Evolutionary conservation across 2,113 vertebrate genomes (phyloP).

Genomic region (Agapornis roseicollis): DNA sequence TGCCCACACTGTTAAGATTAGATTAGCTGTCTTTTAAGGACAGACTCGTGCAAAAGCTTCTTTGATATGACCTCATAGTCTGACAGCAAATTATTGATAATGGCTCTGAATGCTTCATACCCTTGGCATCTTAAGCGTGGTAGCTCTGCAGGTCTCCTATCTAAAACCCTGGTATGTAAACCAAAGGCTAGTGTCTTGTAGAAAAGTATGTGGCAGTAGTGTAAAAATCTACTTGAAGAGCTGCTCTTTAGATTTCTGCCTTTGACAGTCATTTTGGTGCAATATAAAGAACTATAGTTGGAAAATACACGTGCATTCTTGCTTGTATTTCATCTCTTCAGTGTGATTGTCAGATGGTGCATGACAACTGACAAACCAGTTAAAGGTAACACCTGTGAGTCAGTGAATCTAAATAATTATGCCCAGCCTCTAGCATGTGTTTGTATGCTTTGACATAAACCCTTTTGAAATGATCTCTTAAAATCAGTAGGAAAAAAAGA

Average conservation of each 20-base stretch:
- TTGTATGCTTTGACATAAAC: background rate
- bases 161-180: background rate
- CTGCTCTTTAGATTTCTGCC: background rate
- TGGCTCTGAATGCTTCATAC: background rate
- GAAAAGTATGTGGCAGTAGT: background rate
- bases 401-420: background rate
- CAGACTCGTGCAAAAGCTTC: background rate
- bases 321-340: background rate
- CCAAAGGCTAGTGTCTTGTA: background rate
- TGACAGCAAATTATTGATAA: background rate
- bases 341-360: background rate
- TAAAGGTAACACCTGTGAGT: conserved; percentile 45
- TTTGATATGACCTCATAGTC: background rate
- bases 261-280: background rate
- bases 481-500: background rate
- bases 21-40: background rate
- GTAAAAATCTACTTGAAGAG: background rate
- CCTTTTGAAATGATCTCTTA: background rate
- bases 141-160: background rate
- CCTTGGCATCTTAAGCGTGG: background rate
- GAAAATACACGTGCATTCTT: background rate
- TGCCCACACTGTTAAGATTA: background rate
- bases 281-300: background rate
- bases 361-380: conserved; percentile 15
- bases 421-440: background rate